Base-by-base conservation (phyloP, 37 sponge, comb jelly and placozoan species). In the Ianthella basta region DNA sequence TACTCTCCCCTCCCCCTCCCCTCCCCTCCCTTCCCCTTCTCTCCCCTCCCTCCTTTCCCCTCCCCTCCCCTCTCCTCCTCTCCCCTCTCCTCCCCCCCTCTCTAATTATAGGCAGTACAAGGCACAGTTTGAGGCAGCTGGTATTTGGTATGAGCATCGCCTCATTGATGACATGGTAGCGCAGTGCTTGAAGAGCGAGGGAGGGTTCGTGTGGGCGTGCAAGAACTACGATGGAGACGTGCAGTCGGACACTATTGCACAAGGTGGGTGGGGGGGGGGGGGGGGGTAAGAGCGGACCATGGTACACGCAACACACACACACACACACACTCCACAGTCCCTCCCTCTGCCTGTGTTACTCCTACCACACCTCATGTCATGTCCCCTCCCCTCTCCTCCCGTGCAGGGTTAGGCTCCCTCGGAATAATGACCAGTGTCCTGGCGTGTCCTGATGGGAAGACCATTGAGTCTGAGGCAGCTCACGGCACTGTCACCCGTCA, bases 141-240 rank as follows among this genome's bases (percentile, higher is more conserved):
- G 84, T 15, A 97, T 97, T 78, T 97, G 97, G 97, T 97, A 97
- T 36, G 97, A 97, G 79, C 97, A 97, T 59, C 84, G 97, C 5
- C 88, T 97, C 59, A 97, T 97, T 41, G 97, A 97, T 72, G 97
- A 97, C 86, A 97, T 97, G 97, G 97, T 97, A 18, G 97, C 97
- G 0, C 93, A 95, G 61, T 89, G 92, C 25, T 40, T 97, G 56
- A 97, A 97, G 85, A 91, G 91, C 37, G 95, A 92, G 79, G 97
- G 97, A n/a, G 97, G 95, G 18, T 97, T 95, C 84, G 95, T 97
- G 55, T 97, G 97, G 97, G 95, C 97, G 36, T 97, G 97, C 77
- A 97, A 97, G 90, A 97, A 97, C 89, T 97, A 97, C 38, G 97
- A 97, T 80, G 97, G 97, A 55, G 97, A 97, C 35, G 56, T 67